Percentiles rank a stretch among this genome's conserved stretches.
Evolutionary conservation across 1,140 invertebrate genomes (phyloP).

Genomic region (Hestina assimilis): DNA sequence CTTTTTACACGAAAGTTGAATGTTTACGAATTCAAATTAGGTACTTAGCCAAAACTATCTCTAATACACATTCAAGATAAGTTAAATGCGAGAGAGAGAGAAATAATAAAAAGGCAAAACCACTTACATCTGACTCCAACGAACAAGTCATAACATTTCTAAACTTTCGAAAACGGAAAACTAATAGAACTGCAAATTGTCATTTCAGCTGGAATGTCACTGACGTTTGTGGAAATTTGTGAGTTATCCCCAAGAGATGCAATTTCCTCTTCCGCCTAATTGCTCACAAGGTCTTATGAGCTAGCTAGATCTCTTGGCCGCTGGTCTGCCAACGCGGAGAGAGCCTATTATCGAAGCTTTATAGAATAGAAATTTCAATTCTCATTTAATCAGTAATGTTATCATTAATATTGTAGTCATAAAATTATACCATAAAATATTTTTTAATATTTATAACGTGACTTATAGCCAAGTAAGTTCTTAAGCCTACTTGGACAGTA

Average conservation of each 20-base stretch:
- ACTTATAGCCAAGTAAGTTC: no score
- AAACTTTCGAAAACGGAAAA: constrained; percentile 30
- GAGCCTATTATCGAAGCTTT: background rate
- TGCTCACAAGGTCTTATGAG: constrained; percentile 48
- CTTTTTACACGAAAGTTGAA: constrained; percentile 2
- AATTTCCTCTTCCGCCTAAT: constrained; percentile 68
- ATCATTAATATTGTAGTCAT: no score
- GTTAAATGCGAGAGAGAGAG: constrained; percentile 3
- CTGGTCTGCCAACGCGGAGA: background rate
- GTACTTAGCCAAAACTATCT: background rate
- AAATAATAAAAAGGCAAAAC: constrained; percentile 20
- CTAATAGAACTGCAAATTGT: constrained; percentile 53
- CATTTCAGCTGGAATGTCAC: constrained; percentile 53
- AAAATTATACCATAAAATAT: no score
- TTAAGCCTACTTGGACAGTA: no score
- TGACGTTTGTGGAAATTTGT: constrained; percentile 64
- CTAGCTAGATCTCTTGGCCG: constrained; percentile 24
- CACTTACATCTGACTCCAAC: constrained; percentile 7
- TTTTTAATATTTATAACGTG: no score
- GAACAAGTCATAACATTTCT: constrained; percentile 24
- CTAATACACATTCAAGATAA: background rate
- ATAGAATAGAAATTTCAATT: no score
- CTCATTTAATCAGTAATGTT: no score
- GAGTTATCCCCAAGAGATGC: constrained; percentile 60
- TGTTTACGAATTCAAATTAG: background rate